Evolutionary conservation across 2,113 vertebrate species (phyloP).

Genomic region (Trichechus manatus): DNA sequence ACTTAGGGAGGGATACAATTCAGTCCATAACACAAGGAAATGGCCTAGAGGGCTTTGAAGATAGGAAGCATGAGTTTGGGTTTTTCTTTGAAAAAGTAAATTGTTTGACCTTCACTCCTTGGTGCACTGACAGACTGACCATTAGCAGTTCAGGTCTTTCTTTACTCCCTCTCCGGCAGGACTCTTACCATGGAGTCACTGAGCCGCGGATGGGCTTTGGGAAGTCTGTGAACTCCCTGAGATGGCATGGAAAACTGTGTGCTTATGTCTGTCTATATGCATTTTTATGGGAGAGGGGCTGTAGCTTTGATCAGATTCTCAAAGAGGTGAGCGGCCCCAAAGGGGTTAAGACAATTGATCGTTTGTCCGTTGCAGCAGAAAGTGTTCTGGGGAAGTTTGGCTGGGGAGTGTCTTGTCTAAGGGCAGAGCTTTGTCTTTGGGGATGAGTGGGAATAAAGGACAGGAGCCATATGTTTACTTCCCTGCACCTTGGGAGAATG

Average conservation of each 20-base stretch:
- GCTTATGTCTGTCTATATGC: background rate
- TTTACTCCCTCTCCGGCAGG: background rate
- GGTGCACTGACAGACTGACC: background rate
- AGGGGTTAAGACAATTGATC: background rate
- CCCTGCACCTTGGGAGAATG: background rate
- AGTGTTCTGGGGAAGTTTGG: constrained; percentile 1
- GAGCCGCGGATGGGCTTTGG: background rate
- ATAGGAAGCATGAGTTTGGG: background rate
- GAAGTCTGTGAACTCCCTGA: background rate
- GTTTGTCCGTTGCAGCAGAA: background rate
- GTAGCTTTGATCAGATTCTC: constrained; percentile 12
- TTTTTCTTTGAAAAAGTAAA: constrained; percentile 38
- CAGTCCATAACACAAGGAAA: background rate
- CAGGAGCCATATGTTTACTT: background rate
- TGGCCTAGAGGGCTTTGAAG: background rate
- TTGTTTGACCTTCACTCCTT: background rate
- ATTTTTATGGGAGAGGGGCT: background rate
- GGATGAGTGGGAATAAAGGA: background rate
- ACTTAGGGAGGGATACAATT: no score
- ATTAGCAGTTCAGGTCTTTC: background rate
- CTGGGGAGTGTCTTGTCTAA: background rate
- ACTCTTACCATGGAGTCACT: background rate
- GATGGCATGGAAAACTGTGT: background rate
- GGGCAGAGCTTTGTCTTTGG: constrained; percentile 15
- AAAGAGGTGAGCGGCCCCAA: background rate